Percentiles rank a stretch among this genome's conserved stretches.
Conservation (phyloP, 2,888 invertebrate genomes). For the Mactromeris polynyma region DNA sequence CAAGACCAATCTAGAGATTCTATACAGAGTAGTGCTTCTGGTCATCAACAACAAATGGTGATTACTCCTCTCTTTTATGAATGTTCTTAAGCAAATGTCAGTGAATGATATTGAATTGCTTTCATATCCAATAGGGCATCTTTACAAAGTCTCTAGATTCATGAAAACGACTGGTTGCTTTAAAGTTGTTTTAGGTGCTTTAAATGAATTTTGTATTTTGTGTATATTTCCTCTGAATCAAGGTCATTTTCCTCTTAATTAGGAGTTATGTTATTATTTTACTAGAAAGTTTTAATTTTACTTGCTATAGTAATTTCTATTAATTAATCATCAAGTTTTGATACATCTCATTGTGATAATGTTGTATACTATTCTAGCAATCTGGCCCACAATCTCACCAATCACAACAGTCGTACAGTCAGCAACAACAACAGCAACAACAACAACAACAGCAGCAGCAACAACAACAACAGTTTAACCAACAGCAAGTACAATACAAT, state of each 20-base stretch:
- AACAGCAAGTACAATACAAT: conserved; percentile 12
- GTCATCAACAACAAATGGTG: conserved; percentile 33
- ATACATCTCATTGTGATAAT: background rate
- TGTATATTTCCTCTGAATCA: too few species aligned
- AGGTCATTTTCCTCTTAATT: too few species aligned
- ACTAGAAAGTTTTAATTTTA: too few species aligned
- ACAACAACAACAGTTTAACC: conserved; percentile 21
- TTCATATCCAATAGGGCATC: conserved; percentile 8
- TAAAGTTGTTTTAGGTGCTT: too few species aligned
- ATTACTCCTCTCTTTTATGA: background rate
- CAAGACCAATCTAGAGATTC: conserved; percentile 37
- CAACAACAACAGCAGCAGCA: conserved; percentile 36
- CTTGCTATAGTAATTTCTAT: too few species aligned
- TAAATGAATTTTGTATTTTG: too few species aligned
- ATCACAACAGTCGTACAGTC: conserved; percentile 19
- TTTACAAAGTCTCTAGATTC: background rate
- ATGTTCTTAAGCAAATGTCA: background rate
- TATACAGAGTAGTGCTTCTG: conserved; percentile 4
- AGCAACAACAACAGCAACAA: conserved; percentile 25
- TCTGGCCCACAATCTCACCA: conserved; percentile 44
- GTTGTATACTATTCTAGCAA: conserved; percentile 48
- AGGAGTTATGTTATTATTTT: too few species aligned
- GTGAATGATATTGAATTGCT: background rate
- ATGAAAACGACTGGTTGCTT: too few species aligned
- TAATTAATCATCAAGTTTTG: too few species aligned